Percentiles rank a stretch among this genome's conserved stretches.
Conservation (phyloP, 2,888 invertebrate species). For the Piscicola geometra region DNA sequence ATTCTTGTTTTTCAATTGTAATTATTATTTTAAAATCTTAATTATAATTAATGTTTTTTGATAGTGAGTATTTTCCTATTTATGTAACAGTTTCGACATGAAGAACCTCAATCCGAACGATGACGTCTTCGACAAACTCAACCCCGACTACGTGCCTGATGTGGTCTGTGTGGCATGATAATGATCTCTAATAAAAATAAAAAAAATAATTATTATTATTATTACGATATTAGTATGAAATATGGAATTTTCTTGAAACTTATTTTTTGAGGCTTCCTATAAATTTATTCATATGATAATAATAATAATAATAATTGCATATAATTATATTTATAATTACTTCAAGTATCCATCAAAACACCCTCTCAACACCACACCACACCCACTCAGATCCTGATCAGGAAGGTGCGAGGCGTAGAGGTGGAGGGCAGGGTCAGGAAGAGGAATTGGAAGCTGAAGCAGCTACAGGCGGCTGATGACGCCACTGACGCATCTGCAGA, state of each 20-base stretch:
- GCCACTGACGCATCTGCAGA: slow-evolving; percentile 55
- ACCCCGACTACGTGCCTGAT: slow-evolving; percentile 69
- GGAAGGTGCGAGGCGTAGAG: slow-evolving; percentile 76
- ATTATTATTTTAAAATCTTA: too few relatives aligned
- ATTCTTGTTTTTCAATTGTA: too few relatives aligned
- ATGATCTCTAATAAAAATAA: too few relatives aligned
- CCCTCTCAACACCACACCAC: too few relatives aligned
- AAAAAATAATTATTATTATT: too few relatives aligned
- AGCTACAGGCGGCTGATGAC: slow-evolving; percentile 62
- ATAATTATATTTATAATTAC: too few relatives aligned
- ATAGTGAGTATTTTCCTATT: too few relatives aligned
- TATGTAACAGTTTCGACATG: slow-evolving; percentile 73
- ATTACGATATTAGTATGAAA: not conserved
- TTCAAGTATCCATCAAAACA: too few relatives aligned
- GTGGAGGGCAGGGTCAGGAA: slow-evolving; percentile 67
- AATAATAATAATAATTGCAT: too few relatives aligned
- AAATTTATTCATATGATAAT: too few relatives aligned
- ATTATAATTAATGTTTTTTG: too few relatives aligned
- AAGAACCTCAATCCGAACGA: slow-evolving; percentile 88
- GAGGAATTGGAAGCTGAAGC: slow-evolving; percentile 83
- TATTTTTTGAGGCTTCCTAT: too few relatives aligned
- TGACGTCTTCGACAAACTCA: slow-evolving; percentile 75
- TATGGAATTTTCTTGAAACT: not conserved
- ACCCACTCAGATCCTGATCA: slow-evolving; percentile 68
- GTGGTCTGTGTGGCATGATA: slow-evolving; percentile 63